Base-by-base conservation (phyloP, 1,140 invertebrate genomes). In the Drosophila yakuba region DNA sequence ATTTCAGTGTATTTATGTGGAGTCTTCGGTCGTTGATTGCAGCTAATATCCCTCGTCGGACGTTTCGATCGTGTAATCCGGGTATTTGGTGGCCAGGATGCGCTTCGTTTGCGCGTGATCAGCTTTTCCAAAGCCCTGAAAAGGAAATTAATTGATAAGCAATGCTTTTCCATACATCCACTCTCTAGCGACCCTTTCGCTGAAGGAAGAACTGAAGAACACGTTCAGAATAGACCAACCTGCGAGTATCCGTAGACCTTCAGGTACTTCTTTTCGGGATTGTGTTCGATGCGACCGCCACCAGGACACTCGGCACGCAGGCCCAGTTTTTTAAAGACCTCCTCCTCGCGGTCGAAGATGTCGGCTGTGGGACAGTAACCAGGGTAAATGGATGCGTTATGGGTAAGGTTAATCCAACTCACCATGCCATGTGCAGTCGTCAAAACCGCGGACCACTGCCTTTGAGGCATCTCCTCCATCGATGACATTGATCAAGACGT, bases 241-340 rank as follows among this genome's bases (percentile, higher is more conserved):
- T 95, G 94, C 4, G 96, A 97, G 83, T 96, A 96, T 59, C 96
- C 96, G 86, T 95, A 97, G 47, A 97, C 95, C 78, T 95, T 93
- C 8, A 97, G 93, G 25, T 92, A 93, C 74, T 96, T 96, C 8
- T 94, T 93, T 1, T 91, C 90, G 0, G 95, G 92, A 15, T 95
- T 93, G 79, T 97, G 96, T 5, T 94, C 91, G 72, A 97, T 97
- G 67, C 96, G 93, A n/a, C 96, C 96, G 50, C 96, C 96, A 4
- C 96, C 96, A 4, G 95, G 80, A 89, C 96, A 96, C 75, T 96
- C 94, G 43, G 94, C 93, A 45, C 95, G 94, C 94, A 51, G 94
- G 93, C 66, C 96, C 63, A 8, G 68, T 39, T 83, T 71, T 14
- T 25, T 17, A 1, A 78, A 78, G 4, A 68, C 32, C 80, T 85